Evolutionary conservation across 1,140 invertebrate species (phyloP), one percentile per base, ranked within the genome.

Genomic region (Papilio helenus): DNA sequence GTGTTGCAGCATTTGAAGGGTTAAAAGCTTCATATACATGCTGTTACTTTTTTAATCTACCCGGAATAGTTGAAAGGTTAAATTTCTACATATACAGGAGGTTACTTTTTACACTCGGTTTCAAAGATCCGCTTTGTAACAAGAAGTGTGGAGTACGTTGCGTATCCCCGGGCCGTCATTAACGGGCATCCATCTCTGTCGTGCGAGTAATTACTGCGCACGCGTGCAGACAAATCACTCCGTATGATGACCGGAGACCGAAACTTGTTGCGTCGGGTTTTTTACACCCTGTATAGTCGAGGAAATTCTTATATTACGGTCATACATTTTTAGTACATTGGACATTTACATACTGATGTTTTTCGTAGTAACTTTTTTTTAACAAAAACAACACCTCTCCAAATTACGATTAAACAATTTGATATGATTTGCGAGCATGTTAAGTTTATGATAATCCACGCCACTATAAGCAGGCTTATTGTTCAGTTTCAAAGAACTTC

Each of bases 121-220:
- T 55, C 61, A 65, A 26, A 65, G 23, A 29, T 65, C 61, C 23
- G 61, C 61, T 16, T 65, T 65, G 58, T 61, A 14, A 65, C 61
- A 65, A 65, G 58, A 61, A 61, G 58, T 61, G 74, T 34, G 29
- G 74, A 61, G 18, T 61, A 39, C 23, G 23, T 49, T 49, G 73
- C 74, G 29, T 61, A 78, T 80, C 81, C 76, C 72, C 81, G 49
- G 80, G 79, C 81, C 68, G 79, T 83, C 85, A 87, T 88, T 87
- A 88, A 72, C 79, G 76, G 65, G 82, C 83, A 88, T 88, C 83
- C 83, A 86, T 88, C 87, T 86, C 84, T 84, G 87, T 87, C 85
- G 79, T 79, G 49, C 81, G 58, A 74, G 83, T 88, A 88, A 88
- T 88, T 88, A 86, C 82, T 80, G 78, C 79, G 85, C 79, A 79